phyloP scores from a whole-genome alignment of 2,113 vertebrate genomes.

The Aptenodytes patagonicus region DNA sequence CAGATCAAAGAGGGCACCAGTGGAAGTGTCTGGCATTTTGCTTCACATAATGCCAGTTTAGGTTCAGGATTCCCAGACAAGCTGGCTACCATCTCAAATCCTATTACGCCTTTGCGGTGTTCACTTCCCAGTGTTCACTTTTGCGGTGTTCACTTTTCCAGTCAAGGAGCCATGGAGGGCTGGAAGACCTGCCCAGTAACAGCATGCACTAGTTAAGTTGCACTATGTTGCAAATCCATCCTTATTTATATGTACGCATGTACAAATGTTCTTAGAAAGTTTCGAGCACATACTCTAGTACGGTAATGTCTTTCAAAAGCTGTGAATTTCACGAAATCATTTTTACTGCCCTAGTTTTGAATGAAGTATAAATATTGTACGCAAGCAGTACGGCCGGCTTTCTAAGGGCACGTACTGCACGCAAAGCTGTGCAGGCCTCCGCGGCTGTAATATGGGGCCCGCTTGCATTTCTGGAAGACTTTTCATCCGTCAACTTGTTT shows the following conservation, averaged over 20 bases:
- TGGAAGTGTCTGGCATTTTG: background rate
- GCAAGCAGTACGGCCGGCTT: rapidly evolving
- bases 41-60: background rate
- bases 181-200: background rate
- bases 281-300: background rate
- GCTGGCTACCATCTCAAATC: background rate
- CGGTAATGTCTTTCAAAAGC: background rate
- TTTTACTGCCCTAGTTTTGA: background rate
- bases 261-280: background rate
- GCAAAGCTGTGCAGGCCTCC: background rate
- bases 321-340: background rate
- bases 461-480: background rate
- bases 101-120: background rate
- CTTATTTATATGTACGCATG: background rate
- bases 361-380: background rate
- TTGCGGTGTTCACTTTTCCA: background rate
- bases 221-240: background rate
- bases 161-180: background rate
- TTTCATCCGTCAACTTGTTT: background rate
- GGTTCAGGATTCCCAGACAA: background rate
- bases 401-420: background rate
- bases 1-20: background rate
- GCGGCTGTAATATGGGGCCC: background rate
- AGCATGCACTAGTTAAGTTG: background rate
- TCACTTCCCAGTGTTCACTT: background rate